phyloP scores from a whole-genome alignment of 2,888 invertebrate species.

The Clistopyga incitator region DNA sequence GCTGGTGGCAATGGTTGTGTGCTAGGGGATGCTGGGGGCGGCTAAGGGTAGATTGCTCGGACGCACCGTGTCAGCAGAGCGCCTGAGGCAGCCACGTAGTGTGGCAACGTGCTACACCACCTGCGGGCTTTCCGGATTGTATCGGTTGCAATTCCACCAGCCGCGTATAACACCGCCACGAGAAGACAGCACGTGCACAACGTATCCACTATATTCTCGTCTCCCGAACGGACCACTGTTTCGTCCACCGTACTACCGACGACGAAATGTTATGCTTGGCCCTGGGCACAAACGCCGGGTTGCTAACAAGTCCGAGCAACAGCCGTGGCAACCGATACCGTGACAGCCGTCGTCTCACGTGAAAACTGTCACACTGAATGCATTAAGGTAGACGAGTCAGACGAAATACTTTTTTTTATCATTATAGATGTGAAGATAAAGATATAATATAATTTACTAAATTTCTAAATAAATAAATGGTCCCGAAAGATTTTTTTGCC shows the following conservation, averaged over 20 bases:
- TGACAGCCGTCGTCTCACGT: constrained; percentile 11
- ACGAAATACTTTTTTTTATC: too few species aligned
- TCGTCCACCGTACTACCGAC: constrained; percentile 8
- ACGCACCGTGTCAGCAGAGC: constrained; percentile 42
- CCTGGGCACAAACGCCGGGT: constrained; percentile 21
- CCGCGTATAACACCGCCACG: constrained; percentile 28
- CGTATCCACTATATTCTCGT: constrained; percentile 15
- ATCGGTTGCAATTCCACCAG: constrained; percentile 40
- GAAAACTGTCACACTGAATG: background rate
- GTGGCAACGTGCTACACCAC: constrained; percentile 40
- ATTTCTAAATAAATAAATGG: too few species aligned
- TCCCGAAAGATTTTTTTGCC: too few species aligned
- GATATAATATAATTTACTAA: too few species aligned
- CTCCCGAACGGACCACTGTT: constrained; percentile 34
- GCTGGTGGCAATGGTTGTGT: constrained; percentile 38
- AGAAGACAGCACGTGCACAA: constrained; percentile 48
- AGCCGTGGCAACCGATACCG: background rate
- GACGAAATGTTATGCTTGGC: constrained; percentile 11
- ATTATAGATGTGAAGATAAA: too few species aligned
- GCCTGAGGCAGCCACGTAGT: constrained; percentile 37
- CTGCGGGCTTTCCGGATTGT: constrained; percentile 58
- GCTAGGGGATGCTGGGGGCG: constrained; percentile 26
- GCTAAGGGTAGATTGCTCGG: constrained; percentile 55
- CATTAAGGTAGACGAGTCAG: too few species aligned
- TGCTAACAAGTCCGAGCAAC: constrained; percentile 14